These are phyloP conservation scores for Spodoptera exigua DNA, from an alignment of 2,888 invertebrate species.

Conservation along the genomic window DNA sequence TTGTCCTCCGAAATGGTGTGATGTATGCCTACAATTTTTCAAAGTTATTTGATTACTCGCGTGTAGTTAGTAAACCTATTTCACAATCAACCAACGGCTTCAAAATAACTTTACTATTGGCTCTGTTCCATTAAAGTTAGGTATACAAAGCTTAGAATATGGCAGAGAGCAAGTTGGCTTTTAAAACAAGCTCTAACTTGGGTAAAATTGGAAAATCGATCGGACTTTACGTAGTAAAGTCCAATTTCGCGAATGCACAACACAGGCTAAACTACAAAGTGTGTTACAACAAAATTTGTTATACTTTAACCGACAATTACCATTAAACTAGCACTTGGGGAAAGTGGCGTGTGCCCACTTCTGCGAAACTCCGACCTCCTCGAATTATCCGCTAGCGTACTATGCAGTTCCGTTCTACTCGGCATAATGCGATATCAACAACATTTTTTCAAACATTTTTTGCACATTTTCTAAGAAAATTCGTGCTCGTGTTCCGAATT, in stretches of 20 bases:
- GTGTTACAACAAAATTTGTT: constrained; percentile 46
- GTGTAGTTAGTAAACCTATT: no score
- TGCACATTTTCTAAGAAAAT: constrained; percentile 29
- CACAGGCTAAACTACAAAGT: constrained; percentile 19
- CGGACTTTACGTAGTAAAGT: constrained; percentile 13
- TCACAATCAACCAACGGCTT: no score
- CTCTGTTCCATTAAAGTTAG: no score
- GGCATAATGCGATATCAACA: constrained; percentile 25
- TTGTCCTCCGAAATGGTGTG: no score
- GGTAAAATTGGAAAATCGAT: constrained; percentile 2
- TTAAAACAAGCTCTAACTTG: neutral
- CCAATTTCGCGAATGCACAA: constrained; percentile 23
- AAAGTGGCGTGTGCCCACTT: constrained; percentile 45
- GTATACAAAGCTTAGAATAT: no score
- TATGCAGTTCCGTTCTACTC: constrained; percentile 37
- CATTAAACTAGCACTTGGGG: constrained; percentile 42
- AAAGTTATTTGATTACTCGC: no score
- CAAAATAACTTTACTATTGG: no score
- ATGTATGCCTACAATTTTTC: no score
- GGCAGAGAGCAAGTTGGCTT: no score
- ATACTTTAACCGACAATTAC: constrained; percentile 47
- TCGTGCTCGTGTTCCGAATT: constrained; percentile 26
- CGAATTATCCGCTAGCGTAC: constrained; percentile 43
- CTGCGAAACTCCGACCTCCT: constrained; percentile 32
- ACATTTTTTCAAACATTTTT: neutral